Conservation (phyloP, 1,140 invertebrate genomes). For the Aphelinus certus region DNA sequence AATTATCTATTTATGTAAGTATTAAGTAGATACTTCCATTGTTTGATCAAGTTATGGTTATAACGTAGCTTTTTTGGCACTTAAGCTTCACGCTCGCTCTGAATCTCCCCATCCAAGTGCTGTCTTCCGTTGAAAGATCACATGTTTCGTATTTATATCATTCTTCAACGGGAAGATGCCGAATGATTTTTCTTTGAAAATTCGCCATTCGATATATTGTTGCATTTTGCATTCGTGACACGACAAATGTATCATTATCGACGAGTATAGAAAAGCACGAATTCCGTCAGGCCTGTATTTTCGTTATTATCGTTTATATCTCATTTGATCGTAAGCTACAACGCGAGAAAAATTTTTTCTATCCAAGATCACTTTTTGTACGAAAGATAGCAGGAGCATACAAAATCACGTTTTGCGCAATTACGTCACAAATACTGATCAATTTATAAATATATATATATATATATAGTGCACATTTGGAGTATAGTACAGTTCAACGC, state of each 20-base stretch:
- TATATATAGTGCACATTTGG: neutral
- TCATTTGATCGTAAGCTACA: constrained; percentile 21
- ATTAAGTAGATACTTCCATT: constrained; percentile 42
- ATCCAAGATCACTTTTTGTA: constrained; percentile 7
- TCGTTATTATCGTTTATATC: constrained; percentile 15
- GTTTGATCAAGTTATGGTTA: constrained; percentile 38
- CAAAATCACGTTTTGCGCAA: constrained; percentile 22
- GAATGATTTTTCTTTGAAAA: too few species aligned
- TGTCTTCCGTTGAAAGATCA: too few species aligned
- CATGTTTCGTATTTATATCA: too few species aligned
- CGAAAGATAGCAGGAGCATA: constrained; percentile 28
- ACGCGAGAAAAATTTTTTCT: constrained; percentile 1
- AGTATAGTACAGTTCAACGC: neutral
- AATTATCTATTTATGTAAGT: constrained; percentile 27
- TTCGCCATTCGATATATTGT: too few species aligned
- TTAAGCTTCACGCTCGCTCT: constrained; percentile 28
- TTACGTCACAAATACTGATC: constrained; percentile 7
- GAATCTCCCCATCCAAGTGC: too few species aligned
- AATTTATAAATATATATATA: neutral
- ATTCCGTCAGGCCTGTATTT: constrained; percentile 29
- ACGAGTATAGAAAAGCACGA: constrained; percentile 14
- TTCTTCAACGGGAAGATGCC: too few species aligned
- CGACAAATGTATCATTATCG: neutral
- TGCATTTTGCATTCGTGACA: constrained; percentile 3
- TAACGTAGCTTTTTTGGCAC: constrained; percentile 37